These are phyloP conservation scores for Puntigrus tetrazona DNA, from an alignment of 2,113 vertebrate genomes.

Conservation along the genomic window DNA sequence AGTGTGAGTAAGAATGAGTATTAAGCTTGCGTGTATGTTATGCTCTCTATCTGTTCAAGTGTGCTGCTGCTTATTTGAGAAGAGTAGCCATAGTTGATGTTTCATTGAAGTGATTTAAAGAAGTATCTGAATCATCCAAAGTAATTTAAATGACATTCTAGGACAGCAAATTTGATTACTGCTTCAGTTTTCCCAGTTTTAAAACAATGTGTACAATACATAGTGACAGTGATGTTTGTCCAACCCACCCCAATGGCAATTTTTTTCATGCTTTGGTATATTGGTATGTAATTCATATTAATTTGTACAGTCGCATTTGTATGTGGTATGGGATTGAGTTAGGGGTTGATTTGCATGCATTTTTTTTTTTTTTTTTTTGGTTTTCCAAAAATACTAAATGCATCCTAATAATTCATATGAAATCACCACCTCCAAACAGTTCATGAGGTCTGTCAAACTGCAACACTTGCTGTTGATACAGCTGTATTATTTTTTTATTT, in stretches of 20 bases:
- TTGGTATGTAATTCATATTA: not conserved
- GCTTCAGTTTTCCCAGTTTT: not conserved
- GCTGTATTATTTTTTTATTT: not conserved
- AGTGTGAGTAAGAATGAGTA: slow-evolving; percentile 2
- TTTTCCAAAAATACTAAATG: not conserved
- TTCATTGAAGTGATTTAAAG: not conserved
- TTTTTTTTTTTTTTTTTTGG: not conserved
- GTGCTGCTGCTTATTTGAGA: not conserved
- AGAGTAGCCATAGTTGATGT: not conserved
- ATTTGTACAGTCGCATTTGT: not conserved
- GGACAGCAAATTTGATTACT: not conserved
- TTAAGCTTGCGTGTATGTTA: not conserved
- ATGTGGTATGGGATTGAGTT: too few relatives aligned
- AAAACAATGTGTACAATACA: not conserved
- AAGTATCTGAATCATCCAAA: not conserved
- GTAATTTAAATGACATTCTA: not conserved
- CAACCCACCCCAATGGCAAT: not conserved
- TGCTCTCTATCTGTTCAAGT: not conserved
- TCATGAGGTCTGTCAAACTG: not conserved
- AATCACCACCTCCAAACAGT: not conserved
- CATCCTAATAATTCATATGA: not conserved
- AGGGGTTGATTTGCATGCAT: not conserved
- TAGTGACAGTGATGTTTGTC: not conserved
- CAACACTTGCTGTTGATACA: not conserved
- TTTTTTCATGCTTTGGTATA: not conserved